Conservation (phyloP, 1,140 invertebrate species). For the Pemphigus obesinymphae region DNA sequence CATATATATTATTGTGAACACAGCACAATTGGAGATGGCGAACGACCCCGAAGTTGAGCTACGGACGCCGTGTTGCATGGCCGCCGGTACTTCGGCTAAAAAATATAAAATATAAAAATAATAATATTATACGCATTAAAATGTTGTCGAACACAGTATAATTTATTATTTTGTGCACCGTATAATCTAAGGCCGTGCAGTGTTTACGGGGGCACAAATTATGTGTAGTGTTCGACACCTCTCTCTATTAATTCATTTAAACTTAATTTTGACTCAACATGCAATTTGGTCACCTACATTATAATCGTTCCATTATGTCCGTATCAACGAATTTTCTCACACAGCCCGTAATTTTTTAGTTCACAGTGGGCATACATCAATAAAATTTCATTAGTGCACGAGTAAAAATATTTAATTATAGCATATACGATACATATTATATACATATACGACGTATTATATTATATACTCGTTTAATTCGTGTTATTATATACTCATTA, state of each 20-base stretch:
- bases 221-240: conserved; percentile 9
- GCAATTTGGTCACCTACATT: conserved; percentile 14
- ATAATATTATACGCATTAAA: conserved; percentile 1
- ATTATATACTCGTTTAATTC: too few relatives aligned
- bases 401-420: not conserved
- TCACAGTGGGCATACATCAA: too few relatives aligned
- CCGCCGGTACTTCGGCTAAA: conserved; percentile 57
- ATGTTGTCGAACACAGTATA: not conserved
- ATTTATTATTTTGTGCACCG: conserved; percentile 13
- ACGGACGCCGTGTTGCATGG: conserved; percentile 55
- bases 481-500: too few relatives aligned
- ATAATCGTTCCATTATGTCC: conserved; percentile 23
- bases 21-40: conserved; percentile 31
- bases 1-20: conserved; percentile 22
- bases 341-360: not conserved
- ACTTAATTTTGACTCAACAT: not conserved
- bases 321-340: not conserved
- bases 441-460: too few relatives aligned
- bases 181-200: not conserved
- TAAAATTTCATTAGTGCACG: not conserved
- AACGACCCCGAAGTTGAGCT: conserved; percentile 34
- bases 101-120: conserved; percentile 45
- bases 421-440: not conserved
- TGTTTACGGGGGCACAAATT: not conserved
- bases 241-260: conserved; percentile 23